Evolutionary conservation across 2,888 invertebrate genomes (phyloP), one percentile per base, ranked within the genome.

Genomic region (Callyntrura guangdongensis): DNA sequence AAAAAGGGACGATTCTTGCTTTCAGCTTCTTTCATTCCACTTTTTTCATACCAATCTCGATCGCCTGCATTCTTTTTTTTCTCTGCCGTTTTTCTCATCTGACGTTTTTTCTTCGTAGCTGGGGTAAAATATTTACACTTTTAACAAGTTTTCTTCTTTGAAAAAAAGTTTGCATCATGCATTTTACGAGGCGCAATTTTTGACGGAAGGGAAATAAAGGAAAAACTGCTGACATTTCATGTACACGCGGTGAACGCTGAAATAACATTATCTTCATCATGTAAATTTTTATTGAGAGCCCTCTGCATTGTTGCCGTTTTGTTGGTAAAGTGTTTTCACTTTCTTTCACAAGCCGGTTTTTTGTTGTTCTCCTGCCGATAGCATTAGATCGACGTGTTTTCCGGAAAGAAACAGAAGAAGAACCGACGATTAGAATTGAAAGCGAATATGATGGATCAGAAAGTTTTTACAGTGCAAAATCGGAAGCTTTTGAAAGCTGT

Each of bases 171-270:
- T 59, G n/a, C 1, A 14, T 17, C 17, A n/a, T 64, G 45, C 12
- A 25, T 74, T 17, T 74, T 74, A 74, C 74, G 45, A 72, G 36
- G 45, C 14, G 25, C 27, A 72, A 20, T 17, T 47, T 47, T 45
- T 74, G 45, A 74, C 74, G 47, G n/a, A 20, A 20, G 74, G 74
- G 74, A 74, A 74, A 74, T 74, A 8, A 47, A 20, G 2, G 47
- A 9, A 47, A n/a, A 47, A 61, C 11, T 61, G 61, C 6, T 61
- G 22, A 17, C 22, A 8, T n/a, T 22, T 36, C 36, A 36, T 36
- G 36, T 36, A 36, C 36, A 36, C 17, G 64, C 11, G 11, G 22
- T 22, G 22, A 11, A 64, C 11, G 64, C 64, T 17, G 9, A 14
- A 11, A 64, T 64, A 11, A 11, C 64, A 20, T 64, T 17, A 64